Evolutionary conservation across 2,888 invertebrate species (phyloP).

Genomic region (Campoplex nolae): DNA sequence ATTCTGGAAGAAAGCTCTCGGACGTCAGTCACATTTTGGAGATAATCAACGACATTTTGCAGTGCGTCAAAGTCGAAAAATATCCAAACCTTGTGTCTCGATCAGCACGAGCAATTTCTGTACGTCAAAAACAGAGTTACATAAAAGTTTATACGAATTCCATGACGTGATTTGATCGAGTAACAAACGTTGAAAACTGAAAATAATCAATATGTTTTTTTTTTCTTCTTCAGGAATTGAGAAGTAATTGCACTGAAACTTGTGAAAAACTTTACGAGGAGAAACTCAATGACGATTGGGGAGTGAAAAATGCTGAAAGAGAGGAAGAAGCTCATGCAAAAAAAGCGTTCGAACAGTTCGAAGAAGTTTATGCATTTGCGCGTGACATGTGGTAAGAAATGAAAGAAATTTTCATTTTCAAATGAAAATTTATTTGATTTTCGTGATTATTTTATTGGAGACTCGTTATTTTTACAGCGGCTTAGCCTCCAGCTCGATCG

Average conservation of each 20-base stretch:
- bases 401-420: background rate
- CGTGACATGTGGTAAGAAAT: constrained; percentile 77
- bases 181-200: background rate
- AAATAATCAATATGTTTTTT: background rate
- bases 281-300: constrained; percentile 72
- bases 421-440: too few relatives aligned
- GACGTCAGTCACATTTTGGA: constrained; percentile 76
- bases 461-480: constrained; percentile 72
- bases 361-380: constrained; percentile 77
- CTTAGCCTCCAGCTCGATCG: constrained; percentile 71
- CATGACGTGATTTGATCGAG: background rate
- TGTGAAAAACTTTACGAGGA: constrained; percentile 68
- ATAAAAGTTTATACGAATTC: background rate
- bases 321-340: constrained; percentile 74
- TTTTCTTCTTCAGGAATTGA: constrained; percentile 72
- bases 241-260: constrained; percentile 70
- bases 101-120: constrained; percentile 69
- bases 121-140: background rate
- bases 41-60: constrained; percentile 75
- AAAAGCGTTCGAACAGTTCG: constrained; percentile 77
- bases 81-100: constrained; percentile 72
- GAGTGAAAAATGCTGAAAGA: constrained; percentile 61
- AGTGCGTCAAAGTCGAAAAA: constrained; percentile 75
- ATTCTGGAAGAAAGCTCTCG: constrained; percentile 73
- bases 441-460: too few relatives aligned